Base-by-base conservation (phyloP, 2,113 vertebrate species). In the Porphyrio hochstetteri region DNA sequence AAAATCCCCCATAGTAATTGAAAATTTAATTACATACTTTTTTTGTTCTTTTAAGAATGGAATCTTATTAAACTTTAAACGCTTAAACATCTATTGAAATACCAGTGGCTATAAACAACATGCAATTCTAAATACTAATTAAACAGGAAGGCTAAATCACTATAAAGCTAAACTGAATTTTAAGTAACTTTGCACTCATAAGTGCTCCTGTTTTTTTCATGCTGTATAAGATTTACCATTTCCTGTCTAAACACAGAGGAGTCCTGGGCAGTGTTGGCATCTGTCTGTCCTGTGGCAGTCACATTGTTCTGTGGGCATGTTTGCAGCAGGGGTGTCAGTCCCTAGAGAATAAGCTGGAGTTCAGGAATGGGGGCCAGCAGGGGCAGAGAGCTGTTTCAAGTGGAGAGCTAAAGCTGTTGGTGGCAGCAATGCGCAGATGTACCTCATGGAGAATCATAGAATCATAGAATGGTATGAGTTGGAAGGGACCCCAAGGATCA, bases 11-110 rank as follows among this genome's bases (percentile, higher is more conserved):
- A 42, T 93, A 96, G 95, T 98, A 97, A 98, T 97, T 97, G 96
- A 97, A 97, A 98, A 96, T 97, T 96, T 98, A 98, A 98, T 98
- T 98, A 98, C 96, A 95, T 84, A 38, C 86, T 93, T 97, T 97
- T 46, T 96, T 93, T 96, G 28, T 93, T 97, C 93, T 96, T 97
- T 92, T 91, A 96, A 97, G 95, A 97, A 96, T 82, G 91, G 81
- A 95, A 95, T 94, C 97, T 97, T 97, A 97, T 98, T 98, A 98
- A 98, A 98, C 96, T 97, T 98, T 92, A 97, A 97, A 95, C 96
- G 94, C 95, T 98, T 97, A 97, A 97, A 85, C 86, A 86, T 97
- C 97, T 97, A 97, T 96, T 97, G 96, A 96, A 97, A 97, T 97
- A 97, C 97, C 96, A 97, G 92, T 98, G 94, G 89, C 97, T 97